A percentile compares a stretch with the other conserved stretches of the same genome.
phyloP scores from a whole-genome alignment of 2,888 invertebrate genomes.

The Didymodactylos carnosus region DNA sequence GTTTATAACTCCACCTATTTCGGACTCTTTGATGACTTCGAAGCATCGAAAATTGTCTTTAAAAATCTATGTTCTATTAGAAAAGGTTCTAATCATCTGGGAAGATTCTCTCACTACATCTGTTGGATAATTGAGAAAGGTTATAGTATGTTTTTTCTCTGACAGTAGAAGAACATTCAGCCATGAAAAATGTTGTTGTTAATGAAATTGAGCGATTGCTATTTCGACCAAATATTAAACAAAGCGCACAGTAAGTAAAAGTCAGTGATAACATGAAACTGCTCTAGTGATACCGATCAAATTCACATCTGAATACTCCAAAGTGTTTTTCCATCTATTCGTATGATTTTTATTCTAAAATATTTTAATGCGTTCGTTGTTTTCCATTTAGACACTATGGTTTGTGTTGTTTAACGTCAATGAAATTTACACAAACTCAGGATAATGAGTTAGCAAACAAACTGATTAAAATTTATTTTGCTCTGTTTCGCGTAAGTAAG shows the following conservation, averaged over 20 bases:
- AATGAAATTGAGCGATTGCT: constrained; percentile 11
- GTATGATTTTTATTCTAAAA: neutral
- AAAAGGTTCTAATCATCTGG: too few species aligned
- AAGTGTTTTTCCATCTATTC: too few species aligned
- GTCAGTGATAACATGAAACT: too few species aligned
- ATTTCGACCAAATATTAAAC: constrained; percentile 4
- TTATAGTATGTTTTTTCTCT: neutral
- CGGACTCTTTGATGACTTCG: too few species aligned
- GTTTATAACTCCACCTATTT: too few species aligned
- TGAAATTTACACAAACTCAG: constrained; percentile 46
- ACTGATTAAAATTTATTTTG: constrained; percentile 72
- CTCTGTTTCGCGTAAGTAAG: constrained; percentile 70
- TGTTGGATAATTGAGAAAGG: too few species aligned
- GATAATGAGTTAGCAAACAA: constrained; percentile 55
- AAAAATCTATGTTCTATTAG: too few species aligned
- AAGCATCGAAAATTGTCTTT: too few species aligned
- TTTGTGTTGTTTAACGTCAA: constrained; percentile 70
- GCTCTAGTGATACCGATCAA: too few species aligned
- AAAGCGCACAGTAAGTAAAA: constrained; percentile 5
- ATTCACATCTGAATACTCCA: too few species aligned
- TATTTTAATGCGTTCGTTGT: neutral
- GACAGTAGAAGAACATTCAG: constrained; percentile 3
- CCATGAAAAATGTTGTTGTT: constrained; percentile 4
- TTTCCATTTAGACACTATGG: constrained; percentile 50
- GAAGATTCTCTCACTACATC: too few species aligned